Conservation (phyloP, 2,797 vertebrate genomes). For the Calcarius lapponicus region DNA sequence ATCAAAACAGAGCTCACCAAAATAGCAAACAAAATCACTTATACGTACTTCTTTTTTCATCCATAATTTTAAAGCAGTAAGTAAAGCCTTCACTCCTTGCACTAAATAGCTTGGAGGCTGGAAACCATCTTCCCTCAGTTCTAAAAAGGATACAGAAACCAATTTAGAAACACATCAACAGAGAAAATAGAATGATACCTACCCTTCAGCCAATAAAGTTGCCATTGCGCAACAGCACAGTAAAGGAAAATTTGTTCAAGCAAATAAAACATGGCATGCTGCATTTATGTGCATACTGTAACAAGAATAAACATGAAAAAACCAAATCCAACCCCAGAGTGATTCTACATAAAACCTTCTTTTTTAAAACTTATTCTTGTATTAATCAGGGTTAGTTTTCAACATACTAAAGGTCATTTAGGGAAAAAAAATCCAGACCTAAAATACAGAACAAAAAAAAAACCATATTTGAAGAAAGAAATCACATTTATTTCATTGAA, state of each 20-base stretch:
- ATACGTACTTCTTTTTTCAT: conserved; percentile 93
- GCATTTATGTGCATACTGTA: background rate
- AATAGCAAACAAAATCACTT: conserved; percentile 20
- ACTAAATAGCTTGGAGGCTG: conserved; percentile 90
- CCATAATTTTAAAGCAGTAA: conserved; percentile 92
- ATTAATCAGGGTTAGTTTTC: background rate
- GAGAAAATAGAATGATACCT: background rate
- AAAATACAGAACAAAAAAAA: background rate
- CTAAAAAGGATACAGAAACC: conserved; percentile 71
- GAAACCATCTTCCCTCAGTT: conserved; percentile 93
- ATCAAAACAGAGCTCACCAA: background rate
- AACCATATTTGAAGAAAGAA: background rate
- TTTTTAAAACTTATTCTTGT: background rate
- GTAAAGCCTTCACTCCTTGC: conserved; percentile 96
- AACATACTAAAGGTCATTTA: background rate
- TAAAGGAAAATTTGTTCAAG: background rate
- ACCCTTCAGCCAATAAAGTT: background rate
- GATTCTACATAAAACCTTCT: background rate
- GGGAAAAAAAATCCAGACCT: background rate
- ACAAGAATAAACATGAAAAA: background rate
- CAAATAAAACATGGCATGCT: background rate
- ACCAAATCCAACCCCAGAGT: background rate
- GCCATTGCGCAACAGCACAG: background rate
- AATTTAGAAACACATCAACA: background rate
- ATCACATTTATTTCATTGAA: background rate